These are phyloP conservation scores for Syngnathus rostellatus DNA, from an alignment of 2,797 vertebrate species.

Conservation along the genomic window DNA sequence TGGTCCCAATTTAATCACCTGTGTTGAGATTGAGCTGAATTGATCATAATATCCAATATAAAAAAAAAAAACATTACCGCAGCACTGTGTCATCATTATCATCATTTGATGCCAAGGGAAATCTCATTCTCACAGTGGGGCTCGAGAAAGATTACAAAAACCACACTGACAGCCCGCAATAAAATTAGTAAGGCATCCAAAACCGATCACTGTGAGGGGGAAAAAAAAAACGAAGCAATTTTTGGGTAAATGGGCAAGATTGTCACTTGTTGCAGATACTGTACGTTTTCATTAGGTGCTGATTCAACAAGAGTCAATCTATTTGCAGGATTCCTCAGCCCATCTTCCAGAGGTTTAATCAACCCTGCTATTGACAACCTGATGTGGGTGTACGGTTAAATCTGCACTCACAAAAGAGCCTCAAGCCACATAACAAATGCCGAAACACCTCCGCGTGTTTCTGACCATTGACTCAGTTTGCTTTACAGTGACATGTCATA, in stretches of 20 bases:
- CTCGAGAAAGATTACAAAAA: conserved; percentile 1
- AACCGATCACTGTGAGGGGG: not conserved
- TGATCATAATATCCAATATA: conserved; percentile 1
- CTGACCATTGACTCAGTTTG: conserved; percentile 7
- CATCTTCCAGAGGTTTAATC: not conserved
- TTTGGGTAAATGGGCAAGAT: not conserved
- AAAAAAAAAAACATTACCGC: conserved; percentile 6
- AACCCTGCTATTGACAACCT: conserved; percentile 3
- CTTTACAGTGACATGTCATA: conserved; percentile 1
- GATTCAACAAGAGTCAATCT: not conserved
- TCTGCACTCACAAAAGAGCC: not conserved
- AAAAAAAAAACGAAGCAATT: not conserved
- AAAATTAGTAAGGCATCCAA: not conserved
- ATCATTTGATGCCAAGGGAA: conserved; percentile 5
- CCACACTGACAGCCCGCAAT: not conserved
- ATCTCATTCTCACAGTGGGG: conserved; percentile 1
- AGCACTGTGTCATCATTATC: conserved; percentile 10
- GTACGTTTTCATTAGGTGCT: not conserved
- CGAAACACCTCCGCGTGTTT: not conserved
- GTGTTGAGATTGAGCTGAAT: not conserved
- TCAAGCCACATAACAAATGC: not conserved
- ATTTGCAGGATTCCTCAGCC: not conserved
- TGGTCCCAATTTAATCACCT: conserved; percentile 6
- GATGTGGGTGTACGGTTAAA: not conserved
- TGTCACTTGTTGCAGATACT: not conserved